These are phyloP conservation scores for Cataglyphis rosenhaueri DNA, from an alignment of 2,888 invertebrate genomes.

Conservation along the genomic window DNA sequence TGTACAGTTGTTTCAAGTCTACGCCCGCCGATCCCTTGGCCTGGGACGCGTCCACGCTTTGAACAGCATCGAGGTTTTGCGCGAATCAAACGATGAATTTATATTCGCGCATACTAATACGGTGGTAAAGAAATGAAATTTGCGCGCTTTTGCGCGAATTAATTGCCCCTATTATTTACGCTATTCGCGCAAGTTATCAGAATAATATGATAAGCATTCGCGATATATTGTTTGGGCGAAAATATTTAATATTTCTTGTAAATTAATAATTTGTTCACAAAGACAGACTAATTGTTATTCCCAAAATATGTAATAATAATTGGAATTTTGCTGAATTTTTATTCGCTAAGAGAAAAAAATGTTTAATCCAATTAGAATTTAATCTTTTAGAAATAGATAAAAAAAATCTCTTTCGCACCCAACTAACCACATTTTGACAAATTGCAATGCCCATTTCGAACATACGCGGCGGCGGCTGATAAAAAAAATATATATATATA, in stretches of 20 bases:
- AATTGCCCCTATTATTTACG: constrained; percentile 12
- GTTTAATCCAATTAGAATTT: background rate
- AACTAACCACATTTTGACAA: constrained; percentile 26
- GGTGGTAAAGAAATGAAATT: constrained; percentile 2
- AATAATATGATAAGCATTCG: background rate
- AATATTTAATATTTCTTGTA: background rate
- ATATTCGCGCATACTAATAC: background rate
- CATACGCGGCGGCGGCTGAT: background rate
- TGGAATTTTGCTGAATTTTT: background rate
- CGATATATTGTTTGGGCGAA: background rate
- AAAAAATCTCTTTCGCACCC: background rate
- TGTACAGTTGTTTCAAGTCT: constrained; percentile 48
- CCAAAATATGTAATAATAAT: background rate
- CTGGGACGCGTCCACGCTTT: constrained; percentile 12
- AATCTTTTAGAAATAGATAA: background rate
- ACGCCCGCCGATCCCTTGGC: constrained; percentile 17
- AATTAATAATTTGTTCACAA: background rate
- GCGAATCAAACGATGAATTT: constrained; percentile 45
- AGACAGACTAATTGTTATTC: background rate
- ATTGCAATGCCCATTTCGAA: constrained; percentile 16
- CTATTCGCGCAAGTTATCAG: background rate
- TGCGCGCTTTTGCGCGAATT: background rate
- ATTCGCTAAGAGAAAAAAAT: background rate
- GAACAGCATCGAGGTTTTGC: constrained; percentile 1
- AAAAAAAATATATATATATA: background rate